Base-by-base conservation (phyloP, 2,797 vertebrate species). In the Galago senegalensis region DNA sequence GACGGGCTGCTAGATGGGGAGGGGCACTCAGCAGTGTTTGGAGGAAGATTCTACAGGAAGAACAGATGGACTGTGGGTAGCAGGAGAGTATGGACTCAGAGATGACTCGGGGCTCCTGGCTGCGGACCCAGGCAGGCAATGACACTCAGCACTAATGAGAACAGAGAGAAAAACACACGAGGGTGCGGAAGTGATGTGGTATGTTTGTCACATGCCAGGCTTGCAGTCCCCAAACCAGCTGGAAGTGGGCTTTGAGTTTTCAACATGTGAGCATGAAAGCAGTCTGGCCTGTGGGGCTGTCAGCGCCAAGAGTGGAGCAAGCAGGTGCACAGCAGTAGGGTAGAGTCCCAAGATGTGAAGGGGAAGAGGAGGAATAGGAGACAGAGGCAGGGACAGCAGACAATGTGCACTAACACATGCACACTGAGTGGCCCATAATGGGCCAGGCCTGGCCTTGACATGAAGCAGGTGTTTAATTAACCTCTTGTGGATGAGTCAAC, bases 31-130 rank as follows among this genome's bases (percentile, higher is more conserved):
- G 86, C 25, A 79, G 46, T n/a, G 94, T 92, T 77, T 53, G 76
- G 49, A 86, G 67, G 60, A 97, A 95, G 92, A 79, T 92, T 86
- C 53, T 91, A 82, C 75, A 96, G 93, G 79, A 97, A 87, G 75
- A 89, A 83, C 95, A 98, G 96, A 97, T 98, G 97, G 94, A 58
- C 92, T 76, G 95, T 96, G 79, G 96, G 96, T 5, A 70, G 90
- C n/a, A 76, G 80, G 79, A 96, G 86, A 97, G 56, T 88, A 88
- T 92, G 37, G 86, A 95, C 70, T 94, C 86, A 49, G 81, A 96
- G 94, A 94, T 93, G 97, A 96, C 94, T 98, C 7, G 53, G 93
- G 95, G 91, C 84, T 97, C 86, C 96, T 97, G 97, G 96, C 95
- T 96, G 29, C 0, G 1, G 87, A 94, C 91, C 95, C 87, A 97